Evolutionary conservation across 2,888 invertebrate species (phyloP).

Genomic region (Eupsilia transversa): DNA sequence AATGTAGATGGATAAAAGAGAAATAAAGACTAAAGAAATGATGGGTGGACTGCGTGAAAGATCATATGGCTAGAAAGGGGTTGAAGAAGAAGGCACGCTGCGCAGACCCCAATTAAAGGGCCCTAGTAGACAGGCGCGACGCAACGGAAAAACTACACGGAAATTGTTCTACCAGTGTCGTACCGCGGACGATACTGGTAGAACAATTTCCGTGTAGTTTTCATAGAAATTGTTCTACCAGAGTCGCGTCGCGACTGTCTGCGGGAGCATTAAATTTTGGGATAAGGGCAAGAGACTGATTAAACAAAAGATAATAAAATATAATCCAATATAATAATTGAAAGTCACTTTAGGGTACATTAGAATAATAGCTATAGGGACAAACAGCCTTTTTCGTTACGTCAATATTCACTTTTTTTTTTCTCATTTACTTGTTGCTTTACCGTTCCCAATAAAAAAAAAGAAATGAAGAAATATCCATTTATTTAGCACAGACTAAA

Average conservation of each 20-base stretch:
- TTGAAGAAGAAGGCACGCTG: neutral
- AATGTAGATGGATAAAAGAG: neutral
- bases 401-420: neutral
- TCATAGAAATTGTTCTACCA: too few species aligned
- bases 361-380: neutral
- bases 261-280: too few species aligned
- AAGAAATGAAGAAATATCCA: too few species aligned
- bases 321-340: neutral
- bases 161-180: too few species aligned
- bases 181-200: too few species aligned
- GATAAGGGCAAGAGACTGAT: neutral
- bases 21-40: neutral
- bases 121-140: too few species aligned
- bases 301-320: neutral
- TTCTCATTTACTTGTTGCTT: neutral
- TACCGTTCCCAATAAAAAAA: neutral
- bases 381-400: neutral
- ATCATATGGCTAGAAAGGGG: neutral
- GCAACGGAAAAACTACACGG: too few species aligned
- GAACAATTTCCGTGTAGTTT: too few species aligned
- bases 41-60: neutral
- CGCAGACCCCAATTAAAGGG: neutral
- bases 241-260: too few species aligned
- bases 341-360: neutral
- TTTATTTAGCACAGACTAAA: too few species aligned